Base-by-base conservation (phyloP, 2,113 vertebrate species). In the Natator depressus region DNA sequence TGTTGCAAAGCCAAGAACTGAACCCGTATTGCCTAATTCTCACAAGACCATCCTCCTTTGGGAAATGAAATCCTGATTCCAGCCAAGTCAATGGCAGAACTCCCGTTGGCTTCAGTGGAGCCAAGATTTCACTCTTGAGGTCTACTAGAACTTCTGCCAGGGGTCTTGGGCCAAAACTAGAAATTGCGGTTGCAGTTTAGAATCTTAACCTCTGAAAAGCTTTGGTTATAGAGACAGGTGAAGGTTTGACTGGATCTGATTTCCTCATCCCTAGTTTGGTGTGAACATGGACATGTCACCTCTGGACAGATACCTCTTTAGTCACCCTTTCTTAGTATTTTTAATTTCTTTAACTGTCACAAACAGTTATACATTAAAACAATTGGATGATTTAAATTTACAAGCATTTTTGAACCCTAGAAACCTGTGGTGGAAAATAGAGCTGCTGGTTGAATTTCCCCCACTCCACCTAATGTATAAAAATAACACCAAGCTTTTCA, bases 401-500 rank as follows among this genome's bases (percentile, higher is more conserved):
- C 19, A 47, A 38, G 42, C 24, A 4, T 14, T 46, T 46, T 27
- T 78, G 6, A 47, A 78, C 27, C 20, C 4, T 38, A 55, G 35
- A 97, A 96, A 93, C 62, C 59, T 1, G 24, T 57, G 81, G 91
- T 89, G 95, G 84, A 95, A 89, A 90, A 38, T 1, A 93, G 89
- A 94, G 69, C 91, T 90, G 90, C 93, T 91, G 59, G 46, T 54
- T 42, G 31, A 88, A 82, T 91, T 94, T 95, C 93, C 50, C 85
- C n/a, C 59, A n/a, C 22, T 46, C 59, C 50, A 83, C 93, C 93
- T 54, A 91, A 95, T 94, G 91, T 96, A 89, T 97, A 91, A 98
- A 97, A 92, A 24, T 88, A 96, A 92, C 91, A 92, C 31, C 62
- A 35, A 47, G 92, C 87, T 98, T 97, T 98, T 96, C 93, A 93